phyloP scores from a whole-genome alignment of 1,140 invertebrate genomes.

The Wiebesia pumilae region DNA sequence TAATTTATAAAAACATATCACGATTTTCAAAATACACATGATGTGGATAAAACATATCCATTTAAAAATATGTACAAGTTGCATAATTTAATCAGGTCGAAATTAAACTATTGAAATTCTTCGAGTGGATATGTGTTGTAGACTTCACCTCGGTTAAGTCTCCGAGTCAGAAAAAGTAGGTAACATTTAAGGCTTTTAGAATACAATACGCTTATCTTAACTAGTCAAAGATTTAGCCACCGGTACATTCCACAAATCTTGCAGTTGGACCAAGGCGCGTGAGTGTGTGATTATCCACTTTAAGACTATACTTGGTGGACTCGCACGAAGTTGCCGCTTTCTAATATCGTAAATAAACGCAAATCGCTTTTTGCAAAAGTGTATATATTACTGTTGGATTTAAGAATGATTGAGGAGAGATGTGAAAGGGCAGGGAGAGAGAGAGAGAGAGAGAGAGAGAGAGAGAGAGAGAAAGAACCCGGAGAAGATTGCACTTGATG shows the following conservation, averaged over 20 bases:
- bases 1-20: background rate
- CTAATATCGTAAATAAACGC: conserved; percentile 45
- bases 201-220: conserved; percentile 50
- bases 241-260: conserved; percentile 33
- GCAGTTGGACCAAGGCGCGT: conserved; percentile 12
- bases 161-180: background rate
- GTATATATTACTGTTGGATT: conserved; percentile 47
- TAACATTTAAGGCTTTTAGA: background rate
- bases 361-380: conserved; percentile 52
- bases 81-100: background rate
- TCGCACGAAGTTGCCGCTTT: background rate
- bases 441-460: background rate
- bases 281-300: conserved; percentile 36
- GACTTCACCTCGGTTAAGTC: background rate
- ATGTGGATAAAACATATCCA: background rate
- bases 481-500: conserved; percentile 53
- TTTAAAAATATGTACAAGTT: background rate
- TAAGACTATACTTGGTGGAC: conserved; percentile 36
- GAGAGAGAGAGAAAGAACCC: conserved; percentile 4
- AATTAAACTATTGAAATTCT: background rate
- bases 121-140: background rate
- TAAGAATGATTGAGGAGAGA: conserved; percentile 52
- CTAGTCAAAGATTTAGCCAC: conserved; percentile 11
- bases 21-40: background rate
- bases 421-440: conserved; percentile 7